Evolutionary conservation across 2,888 invertebrate genomes (phyloP).

Genomic region (Crocallis elinguaria): DNA sequence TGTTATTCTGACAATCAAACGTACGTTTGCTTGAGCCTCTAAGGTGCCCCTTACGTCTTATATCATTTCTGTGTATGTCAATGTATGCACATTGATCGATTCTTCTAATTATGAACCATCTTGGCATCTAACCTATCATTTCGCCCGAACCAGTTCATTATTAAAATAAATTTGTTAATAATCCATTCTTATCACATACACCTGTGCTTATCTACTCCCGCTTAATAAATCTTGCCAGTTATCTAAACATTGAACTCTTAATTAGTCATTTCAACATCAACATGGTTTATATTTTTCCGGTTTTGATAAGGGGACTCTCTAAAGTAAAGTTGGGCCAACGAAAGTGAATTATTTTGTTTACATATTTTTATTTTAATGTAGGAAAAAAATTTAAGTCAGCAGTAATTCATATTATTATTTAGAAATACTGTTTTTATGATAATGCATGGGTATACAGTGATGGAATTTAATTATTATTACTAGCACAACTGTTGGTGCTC

Average conservation of each 20-base stretch:
- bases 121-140: slow-evolving; percentile 6
- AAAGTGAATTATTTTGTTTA: slow-evolving; percentile 5
- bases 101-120: neutral
- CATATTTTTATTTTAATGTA: neutral
- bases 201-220: slow-evolving; percentile 23
- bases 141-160: slow-evolving; percentile 4
- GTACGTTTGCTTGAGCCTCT: too few species aligned
- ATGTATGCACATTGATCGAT: neutral
- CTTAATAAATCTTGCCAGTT: slow-evolving; percentile 31
- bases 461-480: neutral
- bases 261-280: slow-evolving; percentile 31
- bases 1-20: too few species aligned
- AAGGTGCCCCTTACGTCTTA: too few species aligned
- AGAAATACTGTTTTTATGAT: neutral
- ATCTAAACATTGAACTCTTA: slow-evolving; percentile 35
- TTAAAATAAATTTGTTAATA: slow-evolving; percentile 31
- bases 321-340: neutral
- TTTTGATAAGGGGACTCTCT: slow-evolving; percentile 21
- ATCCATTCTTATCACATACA: slow-evolving; percentile 29
- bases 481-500: slow-evolving; percentile 11
- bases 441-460: neutral
- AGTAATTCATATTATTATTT: neutral
- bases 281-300: slow-evolving; percentile 29
- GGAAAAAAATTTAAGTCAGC: neutral
- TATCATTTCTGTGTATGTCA: too few species aligned